These are phyloP conservation scores for Yasuhikotakia modesta DNA, from an alignment of 2,797 vertebrate genomes.

Conservation along the genomic window DNA sequence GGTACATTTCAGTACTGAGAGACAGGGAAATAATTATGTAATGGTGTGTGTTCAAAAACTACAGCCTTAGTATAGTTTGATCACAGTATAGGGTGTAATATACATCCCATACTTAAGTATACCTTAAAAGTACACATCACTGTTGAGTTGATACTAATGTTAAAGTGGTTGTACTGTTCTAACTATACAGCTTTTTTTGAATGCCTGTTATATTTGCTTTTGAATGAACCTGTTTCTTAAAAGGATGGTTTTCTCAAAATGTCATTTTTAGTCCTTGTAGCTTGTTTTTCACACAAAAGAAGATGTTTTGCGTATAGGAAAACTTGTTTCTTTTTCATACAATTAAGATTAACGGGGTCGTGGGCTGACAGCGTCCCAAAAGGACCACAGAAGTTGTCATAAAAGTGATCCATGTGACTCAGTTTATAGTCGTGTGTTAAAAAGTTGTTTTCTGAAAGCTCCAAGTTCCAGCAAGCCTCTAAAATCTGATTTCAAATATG, in stretches of 20 bases:
- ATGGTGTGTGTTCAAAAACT: background rate
- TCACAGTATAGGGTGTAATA: no score
- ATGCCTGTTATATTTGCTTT: no score
- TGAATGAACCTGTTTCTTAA: no score
- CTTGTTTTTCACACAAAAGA: background rate
- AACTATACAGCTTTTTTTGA: no score
- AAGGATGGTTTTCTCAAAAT: no score
- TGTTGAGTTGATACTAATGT: no score
- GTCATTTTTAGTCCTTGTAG: background rate
- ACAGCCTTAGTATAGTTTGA: no score
- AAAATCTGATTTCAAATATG: background rate
- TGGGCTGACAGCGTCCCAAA: background rate
- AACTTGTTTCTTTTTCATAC: background rate
- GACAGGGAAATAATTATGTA: conserved; percentile 7
- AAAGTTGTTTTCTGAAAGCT: background rate
- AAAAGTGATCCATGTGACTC: background rate
- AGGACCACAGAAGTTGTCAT: background rate
- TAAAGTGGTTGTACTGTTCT: no score
- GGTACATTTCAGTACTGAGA: conserved; percentile 18
- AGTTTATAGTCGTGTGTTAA: no score
- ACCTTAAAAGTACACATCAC: no score
- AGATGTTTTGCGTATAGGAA: background rate
- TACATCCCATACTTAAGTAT: no score
- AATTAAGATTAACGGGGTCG: background rate
- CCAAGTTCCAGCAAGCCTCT: background rate